phyloP scores from a whole-genome alignment of 2,888 invertebrate species.

The Eupeodes latifasciatus region DNA sequence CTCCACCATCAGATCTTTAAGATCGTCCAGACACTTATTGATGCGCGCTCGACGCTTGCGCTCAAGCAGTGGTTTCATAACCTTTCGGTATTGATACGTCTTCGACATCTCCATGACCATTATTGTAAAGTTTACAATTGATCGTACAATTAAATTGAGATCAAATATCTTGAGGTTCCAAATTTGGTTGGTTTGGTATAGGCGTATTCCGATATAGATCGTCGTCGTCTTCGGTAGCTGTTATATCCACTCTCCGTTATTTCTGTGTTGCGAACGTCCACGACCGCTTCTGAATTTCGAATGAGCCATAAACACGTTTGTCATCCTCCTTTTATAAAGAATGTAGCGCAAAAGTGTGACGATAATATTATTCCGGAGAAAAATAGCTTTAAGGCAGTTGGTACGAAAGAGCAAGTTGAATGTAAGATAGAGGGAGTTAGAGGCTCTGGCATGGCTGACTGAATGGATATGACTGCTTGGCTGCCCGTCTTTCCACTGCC shows the following conservation, averaged over 20 bases:
- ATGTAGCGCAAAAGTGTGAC: constrained; percentile 57
- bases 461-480: constrained; percentile 42
- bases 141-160: constrained; percentile 61
- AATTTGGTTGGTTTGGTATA: constrained; percentile 19
- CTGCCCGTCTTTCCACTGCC: constrained; percentile 38
- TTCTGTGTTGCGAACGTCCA: constrained; percentile 64
- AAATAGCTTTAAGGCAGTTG: constrained; percentile 49
- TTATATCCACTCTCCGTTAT: constrained; percentile 48
- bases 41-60: constrained; percentile 94
- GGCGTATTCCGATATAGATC: constrained; percentile 76
- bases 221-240: constrained; percentile 7
- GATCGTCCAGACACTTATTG: constrained; percentile 94
- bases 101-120: constrained; percentile 88
- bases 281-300: constrained; percentile 81
- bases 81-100: constrained; percentile 97
- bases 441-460: constrained; percentile 15
- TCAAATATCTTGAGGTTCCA: constrained; percentile 49
- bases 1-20: constrained; percentile 94
- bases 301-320: constrained; percentile 83
- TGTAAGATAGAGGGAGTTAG: constrained; percentile 3
- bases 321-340: constrained; percentile 83
- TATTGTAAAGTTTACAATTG: constrained; percentile 39
- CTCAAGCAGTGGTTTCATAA: constrained; percentile 96
- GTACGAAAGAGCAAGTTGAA: constrained; percentile 37
- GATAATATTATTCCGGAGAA: constrained; percentile 66